Evolutionary conservation across 2,888 invertebrate species (phyloP).

Genomic region (Gortyna flavago): DNA sequence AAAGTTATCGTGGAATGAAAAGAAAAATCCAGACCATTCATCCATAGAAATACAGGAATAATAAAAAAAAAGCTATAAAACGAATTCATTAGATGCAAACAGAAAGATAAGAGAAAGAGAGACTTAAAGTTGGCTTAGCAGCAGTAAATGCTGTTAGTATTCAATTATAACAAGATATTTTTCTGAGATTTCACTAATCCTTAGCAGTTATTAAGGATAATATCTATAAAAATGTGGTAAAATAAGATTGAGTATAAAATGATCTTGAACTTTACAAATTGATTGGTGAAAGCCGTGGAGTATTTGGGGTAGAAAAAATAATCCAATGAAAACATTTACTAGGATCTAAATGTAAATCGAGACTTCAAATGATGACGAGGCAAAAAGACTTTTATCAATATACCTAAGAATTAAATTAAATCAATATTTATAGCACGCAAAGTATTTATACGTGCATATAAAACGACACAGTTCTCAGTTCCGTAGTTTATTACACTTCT

Average conservation of each 20-base stretch:
- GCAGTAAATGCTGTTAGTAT: slow-evolving; percentile 30
- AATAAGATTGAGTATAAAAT: slow-evolving; percentile 8
- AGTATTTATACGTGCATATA: slow-evolving; percentile 53
- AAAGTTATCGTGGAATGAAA: not conserved
- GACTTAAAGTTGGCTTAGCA: slow-evolving; percentile 16
- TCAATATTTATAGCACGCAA: slow-evolving; percentile 54
- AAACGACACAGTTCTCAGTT: slow-evolving; percentile 50
- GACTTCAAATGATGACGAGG: not conserved
- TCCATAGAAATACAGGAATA: slow-evolving; percentile 4
- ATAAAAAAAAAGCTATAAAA: slow-evolving; percentile 31
- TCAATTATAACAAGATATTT: slow-evolving; percentile 39
- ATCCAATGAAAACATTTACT: not conserved
- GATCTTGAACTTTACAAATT: slow-evolving; percentile 4
- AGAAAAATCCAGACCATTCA: not conserved
- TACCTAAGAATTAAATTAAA: slow-evolving; percentile 30
- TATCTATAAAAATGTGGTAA: slow-evolving; percentile 11
- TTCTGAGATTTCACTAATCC: slow-evolving; percentile 24
- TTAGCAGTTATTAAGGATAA: slow-evolving; percentile 10
- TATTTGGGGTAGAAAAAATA: not conserved
- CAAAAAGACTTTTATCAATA: slow-evolving; percentile 1
- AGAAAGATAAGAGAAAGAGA: slow-evolving; percentile 34
- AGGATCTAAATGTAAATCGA: not conserved
- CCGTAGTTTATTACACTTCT: slow-evolving; percentile 56
- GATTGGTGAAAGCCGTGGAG: not conserved
- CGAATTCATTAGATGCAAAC: slow-evolving; percentile 23